These are phyloP conservation scores for Drosophila rhopaloa DNA, from an alignment of 1,140 invertebrate genomes.

Conservation along the genomic window DNA sequence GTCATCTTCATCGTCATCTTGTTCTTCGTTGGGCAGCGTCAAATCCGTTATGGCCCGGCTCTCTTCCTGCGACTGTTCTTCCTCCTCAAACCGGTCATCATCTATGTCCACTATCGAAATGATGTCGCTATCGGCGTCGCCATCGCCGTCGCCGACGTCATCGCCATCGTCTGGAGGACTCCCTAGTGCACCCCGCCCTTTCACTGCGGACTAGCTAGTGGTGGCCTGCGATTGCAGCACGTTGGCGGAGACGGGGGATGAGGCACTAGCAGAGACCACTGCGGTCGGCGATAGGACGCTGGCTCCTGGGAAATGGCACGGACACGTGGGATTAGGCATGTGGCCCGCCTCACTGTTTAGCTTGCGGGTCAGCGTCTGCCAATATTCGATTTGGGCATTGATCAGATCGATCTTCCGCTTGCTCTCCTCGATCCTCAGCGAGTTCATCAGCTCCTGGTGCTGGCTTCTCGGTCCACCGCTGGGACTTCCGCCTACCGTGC, in stretches of 20 bases:
- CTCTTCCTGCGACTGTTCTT: constrained; percentile 8
- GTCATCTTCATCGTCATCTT: constrained; percentile 39
- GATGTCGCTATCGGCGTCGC: constrained; percentile 42
- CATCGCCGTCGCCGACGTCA: neutral
- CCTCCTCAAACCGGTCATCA: constrained; percentile 37
- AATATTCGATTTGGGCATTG: constrained; percentile 81
- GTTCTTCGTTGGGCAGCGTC: constrained; percentile 21
- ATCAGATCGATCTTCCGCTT: constrained; percentile 76
- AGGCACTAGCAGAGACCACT: constrained; percentile 7
- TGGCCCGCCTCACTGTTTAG: constrained; percentile 59
- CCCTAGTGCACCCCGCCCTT: constrained; percentile 25
- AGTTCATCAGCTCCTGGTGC: constrained; percentile 73
- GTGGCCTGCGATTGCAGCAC: constrained; percentile 68
- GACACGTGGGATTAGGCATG: constrained; percentile 68
- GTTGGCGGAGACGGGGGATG: constrained; percentile 14
- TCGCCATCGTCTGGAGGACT: constrained; percentile 1
- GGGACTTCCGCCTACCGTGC: neutral
- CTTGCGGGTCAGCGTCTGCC: constrained; percentile 80
- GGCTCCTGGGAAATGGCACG: constrained; percentile 70
- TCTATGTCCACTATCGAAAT: constrained; percentile 73
- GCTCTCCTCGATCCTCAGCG: constrained; percentile 75
- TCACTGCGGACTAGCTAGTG: constrained; percentile 76
- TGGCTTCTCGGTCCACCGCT: constrained; percentile 26
- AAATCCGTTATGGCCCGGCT: constrained; percentile 24
- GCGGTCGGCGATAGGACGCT: constrained; percentile 11